Conservation (phyloP, 2,888 invertebrate species). For the Xylocampa areola region DNA sequence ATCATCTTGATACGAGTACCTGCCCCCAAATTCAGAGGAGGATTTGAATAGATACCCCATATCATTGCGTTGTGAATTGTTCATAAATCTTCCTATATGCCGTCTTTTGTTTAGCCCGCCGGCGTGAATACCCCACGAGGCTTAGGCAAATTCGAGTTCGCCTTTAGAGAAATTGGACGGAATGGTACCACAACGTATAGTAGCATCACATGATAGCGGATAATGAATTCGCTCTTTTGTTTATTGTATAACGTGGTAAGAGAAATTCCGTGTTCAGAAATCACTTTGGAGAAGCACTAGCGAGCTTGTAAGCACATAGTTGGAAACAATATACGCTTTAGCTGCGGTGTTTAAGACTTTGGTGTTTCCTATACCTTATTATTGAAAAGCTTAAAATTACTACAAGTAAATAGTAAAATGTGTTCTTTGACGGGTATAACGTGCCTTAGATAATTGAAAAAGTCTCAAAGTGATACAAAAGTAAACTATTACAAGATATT, state of each 20-base stretch:
- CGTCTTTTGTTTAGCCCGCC: constrained; percentile 84
- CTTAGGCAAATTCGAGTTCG: constrained; percentile 74
- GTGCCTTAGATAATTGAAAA: background rate
- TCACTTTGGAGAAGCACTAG: constrained; percentile 38
- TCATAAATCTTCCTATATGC: constrained; percentile 85
- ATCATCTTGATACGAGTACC: constrained; percentile 77
- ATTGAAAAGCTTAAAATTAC: no score
- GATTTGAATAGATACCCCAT: constrained; percentile 85
- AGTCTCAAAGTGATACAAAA: constrained; percentile 10
- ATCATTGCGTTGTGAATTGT: constrained; percentile 86
- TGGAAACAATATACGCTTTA: constrained; percentile 38
- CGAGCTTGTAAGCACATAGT: constrained; percentile 45
- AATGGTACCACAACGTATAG: constrained; percentile 53
- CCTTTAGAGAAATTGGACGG: constrained; percentile 69
- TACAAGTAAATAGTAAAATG: no score
- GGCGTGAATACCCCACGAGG: constrained; percentile 73
- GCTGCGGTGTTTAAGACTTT: constrained; percentile 24
- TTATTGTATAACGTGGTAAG: constrained; percentile 60
- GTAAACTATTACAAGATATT: constrained; percentile 30
- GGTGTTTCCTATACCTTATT: constrained; percentile 24
- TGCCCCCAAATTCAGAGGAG: constrained; percentile 76
- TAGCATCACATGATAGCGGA: constrained; percentile 47
- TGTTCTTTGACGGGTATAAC: no score
- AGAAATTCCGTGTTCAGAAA: constrained; percentile 54
- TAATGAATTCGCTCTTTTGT: constrained; percentile 65